Percentiles rank a stretch among this genome's conserved stretches.
phyloP scores from a whole-genome alignment of 2,888 invertebrate genomes.

The Sylvicola cinctus region DNA sequence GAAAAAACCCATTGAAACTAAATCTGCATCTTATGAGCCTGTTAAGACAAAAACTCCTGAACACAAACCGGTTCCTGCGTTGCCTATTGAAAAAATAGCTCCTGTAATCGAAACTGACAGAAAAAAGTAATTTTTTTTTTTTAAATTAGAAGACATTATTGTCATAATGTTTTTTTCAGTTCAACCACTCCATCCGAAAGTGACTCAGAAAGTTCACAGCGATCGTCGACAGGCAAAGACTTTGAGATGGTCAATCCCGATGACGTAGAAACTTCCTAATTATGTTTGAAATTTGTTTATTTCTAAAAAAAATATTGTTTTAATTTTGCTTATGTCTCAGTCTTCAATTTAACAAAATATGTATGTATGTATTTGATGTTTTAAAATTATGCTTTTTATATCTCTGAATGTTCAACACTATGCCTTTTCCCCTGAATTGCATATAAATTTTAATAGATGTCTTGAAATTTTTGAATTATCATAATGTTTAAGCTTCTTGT shows the following conservation, averaged over 20 bases:
- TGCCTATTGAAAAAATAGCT: neutral
- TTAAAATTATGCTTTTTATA: too few species aligned
- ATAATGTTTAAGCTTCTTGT: too few species aligned
- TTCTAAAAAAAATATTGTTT: too few species aligned
- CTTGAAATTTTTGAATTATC: too few species aligned
- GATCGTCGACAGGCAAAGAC: slow-evolving; percentile 66
- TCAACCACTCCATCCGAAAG: slow-evolving; percentile 31
- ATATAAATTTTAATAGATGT: too few species aligned
- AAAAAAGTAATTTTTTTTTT: slow-evolving; percentile 1
- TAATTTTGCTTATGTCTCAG: too few species aligned
- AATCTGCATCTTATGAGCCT: too few species aligned
- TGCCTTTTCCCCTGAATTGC: too few species aligned
- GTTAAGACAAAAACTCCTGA: neutral
- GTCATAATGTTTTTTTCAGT: slow-evolving; percentile 2
- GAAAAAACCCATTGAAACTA: slow-evolving; percentile 9
- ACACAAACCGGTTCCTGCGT: neutral
- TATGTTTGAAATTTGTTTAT: too few species aligned
- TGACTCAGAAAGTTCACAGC: slow-evolving; percentile 60
- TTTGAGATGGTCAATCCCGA: slow-evolving; percentile 69
- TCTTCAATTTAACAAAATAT: too few species aligned
- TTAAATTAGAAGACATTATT: slow-evolving; percentile 1
- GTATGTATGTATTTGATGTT: too few species aligned
- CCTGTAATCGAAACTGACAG: neutral
- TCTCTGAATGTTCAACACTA: too few species aligned
- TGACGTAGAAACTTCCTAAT: slow-evolving; percentile 31